Percentiles rank a stretch among this genome's conserved stretches.
phyloP scores from a whole-genome alignment of 2,888 invertebrate genomes.

The Subacronicta megacephala region DNA sequence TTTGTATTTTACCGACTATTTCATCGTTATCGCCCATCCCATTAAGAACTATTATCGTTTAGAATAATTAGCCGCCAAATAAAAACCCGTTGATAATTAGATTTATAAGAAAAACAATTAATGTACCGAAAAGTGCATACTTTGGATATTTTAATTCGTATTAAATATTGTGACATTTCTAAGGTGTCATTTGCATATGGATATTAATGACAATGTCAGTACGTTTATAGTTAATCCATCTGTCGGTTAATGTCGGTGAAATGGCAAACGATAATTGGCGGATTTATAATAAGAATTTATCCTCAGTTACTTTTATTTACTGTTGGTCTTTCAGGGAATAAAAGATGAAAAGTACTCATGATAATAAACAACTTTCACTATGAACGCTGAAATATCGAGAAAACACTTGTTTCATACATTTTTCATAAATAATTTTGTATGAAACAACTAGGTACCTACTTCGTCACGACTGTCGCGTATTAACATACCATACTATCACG shows the following conservation, averaged over 20 bases:
- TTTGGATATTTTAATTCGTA: background rate
- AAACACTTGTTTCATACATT: too few relatives aligned
- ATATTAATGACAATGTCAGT: constrained; percentile 13
- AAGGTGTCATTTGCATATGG: constrained; percentile 17
- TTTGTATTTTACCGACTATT: constrained; percentile 42
- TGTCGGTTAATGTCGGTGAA: constrained; percentile 2
- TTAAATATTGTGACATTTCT: background rate
- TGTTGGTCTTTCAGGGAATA: too few relatives aligned
- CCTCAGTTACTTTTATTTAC: too few relatives aligned
- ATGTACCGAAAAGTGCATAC: constrained; percentile 10
- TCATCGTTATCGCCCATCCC: constrained; percentile 26
- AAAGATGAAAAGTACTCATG: too few relatives aligned
- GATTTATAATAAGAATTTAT: too few relatives aligned
- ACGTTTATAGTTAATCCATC: background rate
- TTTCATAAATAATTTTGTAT: too few relatives aligned
- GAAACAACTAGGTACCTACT: too few relatives aligned
- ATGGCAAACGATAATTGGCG: background rate
- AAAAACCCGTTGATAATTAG: constrained; percentile 31
- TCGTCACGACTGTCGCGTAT: too few relatives aligned
- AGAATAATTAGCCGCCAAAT: constrained; percentile 30
- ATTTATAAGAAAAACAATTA: constrained; percentile 27
- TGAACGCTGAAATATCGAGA: too few relatives aligned
- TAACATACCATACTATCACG: too few relatives aligned
- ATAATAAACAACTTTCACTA: too few relatives aligned
- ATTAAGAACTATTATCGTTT: constrained; percentile 53